phyloP scores from a whole-genome alignment of 2,888 invertebrate species.

The Oscheius myriophilus region DNA sequence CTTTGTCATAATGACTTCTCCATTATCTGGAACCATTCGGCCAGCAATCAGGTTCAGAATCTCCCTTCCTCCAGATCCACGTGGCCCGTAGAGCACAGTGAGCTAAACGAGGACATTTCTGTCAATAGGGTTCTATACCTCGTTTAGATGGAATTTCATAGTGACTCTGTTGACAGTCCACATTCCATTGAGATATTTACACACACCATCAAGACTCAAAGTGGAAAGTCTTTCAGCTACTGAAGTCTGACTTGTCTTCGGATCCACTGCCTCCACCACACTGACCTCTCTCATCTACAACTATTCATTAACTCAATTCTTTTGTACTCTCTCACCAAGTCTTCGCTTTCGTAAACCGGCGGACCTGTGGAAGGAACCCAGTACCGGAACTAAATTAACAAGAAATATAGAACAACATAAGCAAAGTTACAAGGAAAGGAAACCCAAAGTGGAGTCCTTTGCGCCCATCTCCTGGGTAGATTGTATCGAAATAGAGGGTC shows the following conservation, averaged over 20 bases:
- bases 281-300: neutral
- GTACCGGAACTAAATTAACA: constrained; percentile 2
- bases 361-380: neutral
- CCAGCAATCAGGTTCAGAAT: constrained; percentile 5
- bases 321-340: neutral
- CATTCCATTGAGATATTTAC: neutral
- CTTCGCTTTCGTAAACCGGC: neutral
- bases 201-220: constrained; percentile 1
- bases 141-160: constrained; percentile 12
- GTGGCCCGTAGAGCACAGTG: constrained; percentile 18
- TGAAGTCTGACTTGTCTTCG: neutral
- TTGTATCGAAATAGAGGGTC: constrained; percentile 6
- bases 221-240: neutral
- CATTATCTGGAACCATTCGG: constrained; percentile 4
- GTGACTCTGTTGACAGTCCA: constrained; percentile 21
- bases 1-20: neutral
- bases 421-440: neutral
- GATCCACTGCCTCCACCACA: neutral
- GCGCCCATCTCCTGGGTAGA: constrained; percentile 7
- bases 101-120: neutral
- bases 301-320: neutral
- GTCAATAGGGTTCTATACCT: neutral
- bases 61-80: constrained; percentile 12
- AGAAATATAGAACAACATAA: neutral
- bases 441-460: neutral